Conservation (phyloP, 2,888 invertebrate genomes). For the Euzetes globulus region DNA sequence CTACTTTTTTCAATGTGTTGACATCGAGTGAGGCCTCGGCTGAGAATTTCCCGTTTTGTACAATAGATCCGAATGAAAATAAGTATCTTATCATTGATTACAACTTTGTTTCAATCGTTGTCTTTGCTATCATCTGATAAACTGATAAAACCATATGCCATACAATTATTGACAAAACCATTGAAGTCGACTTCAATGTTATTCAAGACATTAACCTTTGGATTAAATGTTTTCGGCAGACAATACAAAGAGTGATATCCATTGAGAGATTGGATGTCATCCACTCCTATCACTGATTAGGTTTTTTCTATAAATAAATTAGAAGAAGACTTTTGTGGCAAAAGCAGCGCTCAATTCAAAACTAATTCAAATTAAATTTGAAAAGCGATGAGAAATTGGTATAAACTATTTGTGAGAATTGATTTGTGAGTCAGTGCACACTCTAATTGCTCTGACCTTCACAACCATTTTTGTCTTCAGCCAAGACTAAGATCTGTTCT, state of each 20-base stretch:
- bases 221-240: too few species aligned
- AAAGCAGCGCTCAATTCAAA: too few species aligned
- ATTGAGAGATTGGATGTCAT: too few species aligned
- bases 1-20: conserved; percentile 97
- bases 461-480: background rate
- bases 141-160: too few species aligned
- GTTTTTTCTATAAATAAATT: too few species aligned
- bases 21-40: conserved; percentile 96
- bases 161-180: too few species aligned
- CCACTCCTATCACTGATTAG: too few species aligned
- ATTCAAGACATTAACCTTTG: too few species aligned
- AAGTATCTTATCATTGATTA: conserved; percentile 60
- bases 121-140: background rate
- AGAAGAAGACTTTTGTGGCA: too few species aligned
- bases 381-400: background rate
- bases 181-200: too few species aligned
- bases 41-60: conserved; percentile 99
- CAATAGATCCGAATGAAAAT: conserved; percentile 99
- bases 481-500: background rate
- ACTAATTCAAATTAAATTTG: background rate
- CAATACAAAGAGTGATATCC: too few species aligned
- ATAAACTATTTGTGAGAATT: background rate
- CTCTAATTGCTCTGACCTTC: conserved; percentile 20
- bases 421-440: background rate
- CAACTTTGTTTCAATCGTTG: background rate